These are phyloP conservation scores for Hydra vulgaris DNA, from an alignment of 30 jellyfish, hydroid and myxozoan species.

Conservation along the genomic window DNA sequence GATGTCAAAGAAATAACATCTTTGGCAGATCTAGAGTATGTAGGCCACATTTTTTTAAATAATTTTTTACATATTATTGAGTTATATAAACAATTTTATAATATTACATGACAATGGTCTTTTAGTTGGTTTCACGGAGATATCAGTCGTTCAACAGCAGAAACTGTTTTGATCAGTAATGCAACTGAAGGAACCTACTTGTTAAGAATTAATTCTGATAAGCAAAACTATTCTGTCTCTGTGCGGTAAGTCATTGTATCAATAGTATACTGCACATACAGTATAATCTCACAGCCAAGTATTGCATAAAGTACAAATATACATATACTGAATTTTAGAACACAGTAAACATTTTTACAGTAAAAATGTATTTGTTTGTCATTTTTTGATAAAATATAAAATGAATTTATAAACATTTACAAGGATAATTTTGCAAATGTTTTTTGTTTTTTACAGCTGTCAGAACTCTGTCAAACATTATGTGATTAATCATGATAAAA, in stretches of 20 bases:
- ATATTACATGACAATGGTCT: too few relatives aligned
- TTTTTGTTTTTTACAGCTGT: slow-evolving; percentile 29
- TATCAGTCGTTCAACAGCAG: slow-evolving; percentile 75
- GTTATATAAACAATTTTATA: too few relatives aligned
- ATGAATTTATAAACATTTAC: too few relatives aligned
- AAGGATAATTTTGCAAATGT: background rate
- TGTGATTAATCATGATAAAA: slow-evolving; percentile 30
- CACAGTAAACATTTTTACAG: too few relatives aligned
- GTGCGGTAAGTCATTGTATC: slow-evolving; percentile 60
- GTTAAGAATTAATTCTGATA: slow-evolving; percentile 38
- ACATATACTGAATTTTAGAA: too few relatives aligned
- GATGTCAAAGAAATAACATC: background rate
- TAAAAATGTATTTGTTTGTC: too few relatives aligned
- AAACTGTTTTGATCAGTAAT: slow-evolving; percentile 57
- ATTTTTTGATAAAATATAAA: too few relatives aligned
- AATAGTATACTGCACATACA: too few relatives aligned
- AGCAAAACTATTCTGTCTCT: slow-evolving; percentile 62
- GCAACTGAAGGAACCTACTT: slow-evolving; percentile 82
- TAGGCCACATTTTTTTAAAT: background rate
- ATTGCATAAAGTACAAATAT: too few relatives aligned
- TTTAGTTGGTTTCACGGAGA: slow-evolving; percentile 49
- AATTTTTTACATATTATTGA: too few relatives aligned
- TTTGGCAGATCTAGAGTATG: background rate
- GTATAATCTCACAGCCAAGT: too few relatives aligned
- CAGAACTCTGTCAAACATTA: slow-evolving; percentile 71